phyloP scores from a whole-genome alignment of 2,888 invertebrate species.

The Alcis repandata region DNA sequence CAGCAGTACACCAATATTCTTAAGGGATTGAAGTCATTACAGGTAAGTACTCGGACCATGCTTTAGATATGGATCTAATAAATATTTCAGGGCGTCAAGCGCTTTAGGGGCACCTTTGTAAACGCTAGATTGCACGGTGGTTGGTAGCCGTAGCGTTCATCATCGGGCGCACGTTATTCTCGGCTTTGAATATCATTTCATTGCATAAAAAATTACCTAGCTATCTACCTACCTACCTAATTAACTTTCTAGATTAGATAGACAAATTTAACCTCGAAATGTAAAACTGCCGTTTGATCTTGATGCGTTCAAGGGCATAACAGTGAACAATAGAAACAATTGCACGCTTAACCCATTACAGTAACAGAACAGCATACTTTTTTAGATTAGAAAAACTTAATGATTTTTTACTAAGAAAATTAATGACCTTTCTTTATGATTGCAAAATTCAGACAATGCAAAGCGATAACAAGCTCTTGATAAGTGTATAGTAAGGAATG shows the following conservation, averaged over 20 bases:
- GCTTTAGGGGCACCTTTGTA: not conserved
- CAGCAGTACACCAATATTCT: slow-evolving; percentile 90
- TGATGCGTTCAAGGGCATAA: not conserved
- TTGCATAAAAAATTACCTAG: not conserved
- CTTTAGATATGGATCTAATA: not conserved
- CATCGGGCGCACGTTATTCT: not conserved
- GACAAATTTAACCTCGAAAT: slow-evolving; percentile 1
- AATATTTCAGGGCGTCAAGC: not conserved
- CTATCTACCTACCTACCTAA: no score
- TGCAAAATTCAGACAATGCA: not conserved
- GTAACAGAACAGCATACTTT: not conserved
- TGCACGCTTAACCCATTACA: not conserved
- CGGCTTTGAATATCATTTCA: not conserved
- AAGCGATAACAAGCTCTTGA: slow-evolving; percentile 8
- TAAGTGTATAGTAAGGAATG: slow-evolving; percentile 8
- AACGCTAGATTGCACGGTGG: not conserved
- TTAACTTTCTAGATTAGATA: not conserved
- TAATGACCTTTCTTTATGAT: slow-evolving; percentile 5
- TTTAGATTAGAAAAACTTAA: not conserved
- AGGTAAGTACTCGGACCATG: slow-evolving; percentile 73
- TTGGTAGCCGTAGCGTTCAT: not conserved
- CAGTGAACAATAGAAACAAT: not conserved
- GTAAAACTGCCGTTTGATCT: not conserved
- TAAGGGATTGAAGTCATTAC: slow-evolving; percentile 91
- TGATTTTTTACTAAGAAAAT: not conserved